phyloP scores from a whole-genome alignment of 2,888 invertebrate genomes.

The Nasonovia ribisnigri region DNA sequence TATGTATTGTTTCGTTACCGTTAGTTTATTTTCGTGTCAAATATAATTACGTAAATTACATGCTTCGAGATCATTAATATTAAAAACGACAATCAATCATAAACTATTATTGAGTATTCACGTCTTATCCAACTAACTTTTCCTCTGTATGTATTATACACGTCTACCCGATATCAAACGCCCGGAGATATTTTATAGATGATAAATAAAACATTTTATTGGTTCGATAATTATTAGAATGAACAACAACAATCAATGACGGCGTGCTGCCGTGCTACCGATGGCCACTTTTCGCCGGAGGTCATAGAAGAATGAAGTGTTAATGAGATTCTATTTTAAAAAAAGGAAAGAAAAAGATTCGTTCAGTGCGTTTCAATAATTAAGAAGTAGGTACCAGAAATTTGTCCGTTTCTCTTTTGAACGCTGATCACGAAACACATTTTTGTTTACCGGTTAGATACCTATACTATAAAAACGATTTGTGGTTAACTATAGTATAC shows the following conservation, averaged over 20 bases:
- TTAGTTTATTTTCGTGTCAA: conserved; percentile 50
- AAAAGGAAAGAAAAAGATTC: neutral
- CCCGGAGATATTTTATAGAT: conserved; percentile 41
- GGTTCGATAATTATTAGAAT: conserved; percentile 37
- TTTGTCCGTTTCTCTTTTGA: conserved; percentile 12
- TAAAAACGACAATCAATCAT: conserved; percentile 44
- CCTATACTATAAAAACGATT: neutral
- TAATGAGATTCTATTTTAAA: neutral
- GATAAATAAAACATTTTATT: conserved; percentile 44
- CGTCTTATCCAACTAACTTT: neutral
- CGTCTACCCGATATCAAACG: neutral
- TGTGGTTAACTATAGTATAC: neutral
- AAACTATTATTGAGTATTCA: conserved; percentile 10
- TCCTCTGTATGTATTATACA: neutral
- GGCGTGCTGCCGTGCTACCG: conserved; percentile 18
- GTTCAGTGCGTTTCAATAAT: conserved; percentile 34
- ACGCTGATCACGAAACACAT: conserved; percentile 36
- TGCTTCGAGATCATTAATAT: conserved; percentile 1
- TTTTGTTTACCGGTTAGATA: conserved; percentile 24
- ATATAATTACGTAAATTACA: conserved; percentile 34
- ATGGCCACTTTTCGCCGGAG: neutral
- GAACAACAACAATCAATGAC: conserved; percentile 31
- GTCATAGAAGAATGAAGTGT: neutral
- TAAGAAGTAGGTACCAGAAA: neutral
- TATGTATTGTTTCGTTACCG: conserved; percentile 33